Conservation (phyloP, 2,113 vertebrate species). For the Himantopus leucocephalus region DNA sequence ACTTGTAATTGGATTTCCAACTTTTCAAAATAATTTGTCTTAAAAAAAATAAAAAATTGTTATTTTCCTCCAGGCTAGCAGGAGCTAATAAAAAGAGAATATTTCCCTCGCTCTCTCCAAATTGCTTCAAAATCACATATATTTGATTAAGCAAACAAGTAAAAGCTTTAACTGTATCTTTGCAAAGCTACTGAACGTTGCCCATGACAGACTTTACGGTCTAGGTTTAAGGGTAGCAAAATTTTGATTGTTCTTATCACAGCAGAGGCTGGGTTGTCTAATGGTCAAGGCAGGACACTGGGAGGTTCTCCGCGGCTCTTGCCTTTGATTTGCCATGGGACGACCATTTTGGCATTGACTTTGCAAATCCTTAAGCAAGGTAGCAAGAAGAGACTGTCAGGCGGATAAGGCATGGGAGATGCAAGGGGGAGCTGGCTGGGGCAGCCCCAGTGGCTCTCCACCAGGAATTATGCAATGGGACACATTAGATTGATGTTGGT, state of each 20-base stretch:
- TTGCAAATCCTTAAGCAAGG: neutral
- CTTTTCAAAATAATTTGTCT: conserved; percentile 18
- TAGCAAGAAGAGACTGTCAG: neutral
- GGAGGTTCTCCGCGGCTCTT: fast-evolving
- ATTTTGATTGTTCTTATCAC: neutral
- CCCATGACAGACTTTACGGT: neutral
- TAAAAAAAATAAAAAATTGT: neutral
- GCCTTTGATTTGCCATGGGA: neutral
- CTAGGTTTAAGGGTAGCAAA: neutral
- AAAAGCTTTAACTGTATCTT: neutral
- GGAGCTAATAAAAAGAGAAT: neutral
- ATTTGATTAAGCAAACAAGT: neutral
- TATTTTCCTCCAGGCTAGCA: conserved; percentile 8
- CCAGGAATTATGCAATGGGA: neutral
- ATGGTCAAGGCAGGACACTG: neutral
- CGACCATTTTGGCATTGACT: neutral
- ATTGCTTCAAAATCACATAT: neutral
- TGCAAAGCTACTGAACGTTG: neutral
- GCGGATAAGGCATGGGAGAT: neutral
- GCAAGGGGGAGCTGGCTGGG: neutral
- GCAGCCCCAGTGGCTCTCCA: neutral
- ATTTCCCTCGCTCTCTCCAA: neutral
- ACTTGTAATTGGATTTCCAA: conserved; percentile 36
- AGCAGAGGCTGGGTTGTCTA: neutral
- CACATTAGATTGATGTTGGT: fast-evolving